Conservation (phyloP, 2,797 vertebrate genomes). For the Acanthurus leucopareius region DNA sequence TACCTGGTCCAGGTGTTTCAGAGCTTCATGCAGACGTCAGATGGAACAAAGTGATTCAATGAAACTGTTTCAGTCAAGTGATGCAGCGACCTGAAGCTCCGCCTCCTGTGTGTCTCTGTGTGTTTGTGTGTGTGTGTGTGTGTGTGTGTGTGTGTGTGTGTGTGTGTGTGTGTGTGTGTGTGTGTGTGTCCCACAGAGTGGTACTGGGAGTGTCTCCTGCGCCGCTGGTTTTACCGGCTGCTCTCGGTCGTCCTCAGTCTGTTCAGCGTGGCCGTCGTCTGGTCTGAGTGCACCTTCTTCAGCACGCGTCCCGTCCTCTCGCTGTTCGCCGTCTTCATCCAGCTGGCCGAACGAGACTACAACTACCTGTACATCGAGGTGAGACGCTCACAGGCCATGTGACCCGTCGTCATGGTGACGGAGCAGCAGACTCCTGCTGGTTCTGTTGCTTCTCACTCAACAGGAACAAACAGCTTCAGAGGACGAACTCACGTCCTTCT, state of each 20-base stretch:
- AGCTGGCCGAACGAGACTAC: conserved; percentile 94
- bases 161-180: neutral
- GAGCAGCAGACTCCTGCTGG: too few species aligned
- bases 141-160: neutral
- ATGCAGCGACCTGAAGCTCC: too few species aligned
- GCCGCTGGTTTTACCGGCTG: conserved; percentile 91
- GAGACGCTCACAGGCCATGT: conserved; percentile 6
- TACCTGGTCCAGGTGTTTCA: too few species aligned
- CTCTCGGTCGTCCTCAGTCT: conserved; percentile 90
- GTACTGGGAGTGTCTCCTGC: conserved; percentile 97
- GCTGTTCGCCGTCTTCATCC: conserved; percentile 96
- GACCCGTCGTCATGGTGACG: too few species aligned
- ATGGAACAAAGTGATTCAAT: too few species aligned
- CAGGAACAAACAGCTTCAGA: too few species aligned
- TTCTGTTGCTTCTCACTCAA: too few species aligned
- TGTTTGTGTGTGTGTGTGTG: neutral
- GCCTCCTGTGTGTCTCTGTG: neutral
- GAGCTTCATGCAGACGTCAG: too few species aligned
- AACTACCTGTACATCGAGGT: conserved; percentile 99
- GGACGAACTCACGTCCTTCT: too few species aligned
- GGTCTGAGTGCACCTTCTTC: conserved; percentile 99
- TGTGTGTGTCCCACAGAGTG: conserved; percentile 78
- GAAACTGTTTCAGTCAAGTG: too few species aligned
- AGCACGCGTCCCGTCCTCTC: conserved; percentile 95
- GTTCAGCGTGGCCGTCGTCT: conserved; percentile 95